These are phyloP conservation scores for Alligator mississippiensis DNA, from an alignment of 2,113 vertebrate genomes.

Conservation along the genomic window DNA sequence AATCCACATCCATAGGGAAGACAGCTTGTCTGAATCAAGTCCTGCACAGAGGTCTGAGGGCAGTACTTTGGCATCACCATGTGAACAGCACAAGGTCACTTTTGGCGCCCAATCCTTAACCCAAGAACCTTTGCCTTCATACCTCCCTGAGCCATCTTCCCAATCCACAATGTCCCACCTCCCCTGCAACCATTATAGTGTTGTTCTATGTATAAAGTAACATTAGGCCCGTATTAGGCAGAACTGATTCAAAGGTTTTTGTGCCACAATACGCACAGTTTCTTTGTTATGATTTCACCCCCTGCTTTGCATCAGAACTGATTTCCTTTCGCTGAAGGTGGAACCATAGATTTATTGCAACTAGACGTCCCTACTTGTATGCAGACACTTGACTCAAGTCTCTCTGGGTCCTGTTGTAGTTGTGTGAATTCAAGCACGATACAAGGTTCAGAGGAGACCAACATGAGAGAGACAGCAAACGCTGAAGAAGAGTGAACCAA, in stretches of 20 bases:
- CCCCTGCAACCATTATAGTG: slow-evolving; percentile 62
- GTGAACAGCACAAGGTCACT: slow-evolving; percentile 27
- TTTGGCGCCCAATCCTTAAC: slow-evolving; percentile 49
- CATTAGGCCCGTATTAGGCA: slow-evolving; percentile 51
- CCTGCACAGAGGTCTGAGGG: background rate
- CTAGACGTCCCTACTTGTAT: slow-evolving; percentile 47
- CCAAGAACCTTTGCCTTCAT: slow-evolving; percentile 22
- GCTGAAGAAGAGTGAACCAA: background rate
- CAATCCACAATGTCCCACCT: slow-evolving; percentile 56
- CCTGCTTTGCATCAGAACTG: slow-evolving; percentile 45
- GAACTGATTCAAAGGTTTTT: slow-evolving; percentile 62
- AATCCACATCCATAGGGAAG: background rate
- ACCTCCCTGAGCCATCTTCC: slow-evolving; percentile 25
- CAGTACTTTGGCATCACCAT: slow-evolving; percentile 55
- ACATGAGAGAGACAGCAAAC: slow-evolving; percentile 44
- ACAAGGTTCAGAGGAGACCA: slow-evolving; percentile 58
- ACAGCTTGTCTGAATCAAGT: slow-evolving; percentile 51
- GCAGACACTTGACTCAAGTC: slow-evolving; percentile 28
- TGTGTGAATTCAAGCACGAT: slow-evolving; percentile 66
- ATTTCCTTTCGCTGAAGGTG: slow-evolving; percentile 63
- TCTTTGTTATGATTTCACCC: slow-evolving; percentile 38
- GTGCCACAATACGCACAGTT: slow-evolving; percentile 37
- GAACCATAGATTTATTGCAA: slow-evolving; percentile 59
- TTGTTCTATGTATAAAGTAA: slow-evolving; percentile 62
- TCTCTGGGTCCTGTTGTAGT: slow-evolving; percentile 32